Base-by-base conservation (phyloP, 2,888 invertebrate species). In the Odontomyia ornata region DNA sequence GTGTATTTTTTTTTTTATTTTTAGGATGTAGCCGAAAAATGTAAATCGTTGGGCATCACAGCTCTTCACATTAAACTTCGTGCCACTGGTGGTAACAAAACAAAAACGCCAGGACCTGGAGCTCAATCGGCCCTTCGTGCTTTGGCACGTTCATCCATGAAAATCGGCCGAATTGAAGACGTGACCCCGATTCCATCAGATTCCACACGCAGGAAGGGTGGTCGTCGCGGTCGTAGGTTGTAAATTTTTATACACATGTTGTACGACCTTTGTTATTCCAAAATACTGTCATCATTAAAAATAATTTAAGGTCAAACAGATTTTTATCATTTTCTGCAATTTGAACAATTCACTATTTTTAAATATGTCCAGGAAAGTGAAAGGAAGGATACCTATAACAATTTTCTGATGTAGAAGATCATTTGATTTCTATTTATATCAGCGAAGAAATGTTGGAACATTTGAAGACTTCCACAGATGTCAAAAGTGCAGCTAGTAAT, bases 161-260 rank as follows among this genome's bases (percentile, higher is more conserved):
- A 99, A 88, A 99, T 99, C 87, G 99, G 99, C 73, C 94, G 99
- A 84, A 99, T 99, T 86, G 98, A 96, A 89, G 99, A 99, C 90
- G 99, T 99, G 11, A 99, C 99, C 11, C 99, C 99, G 25, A 99
- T 99, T 88, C 99, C 99, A 84, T 98, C 98, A 77, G 99, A 99
- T 89, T 95, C 97, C 80, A 99, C 99, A 76, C 94, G 99, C 86
- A 97, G 99, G 92, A 99, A 99, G 95, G 99, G 99, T 86, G 99
- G 99, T 89, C 93, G 99, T 86, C 95, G 99, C 90, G 99, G 99
- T 90, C 95, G 99, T 89, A 94, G 99, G 90, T 92, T 99, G 92
- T 99, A 98, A 91, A 89, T 21, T 36, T 72, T 57, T 73, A 28
- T 73, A 72, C 21, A 25, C 25, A 25, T 43, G 30, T 15, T 57